Base-by-base conservation (phyloP, 2,888 invertebrate species). In the Scaptomyza tumidula region DNA sequence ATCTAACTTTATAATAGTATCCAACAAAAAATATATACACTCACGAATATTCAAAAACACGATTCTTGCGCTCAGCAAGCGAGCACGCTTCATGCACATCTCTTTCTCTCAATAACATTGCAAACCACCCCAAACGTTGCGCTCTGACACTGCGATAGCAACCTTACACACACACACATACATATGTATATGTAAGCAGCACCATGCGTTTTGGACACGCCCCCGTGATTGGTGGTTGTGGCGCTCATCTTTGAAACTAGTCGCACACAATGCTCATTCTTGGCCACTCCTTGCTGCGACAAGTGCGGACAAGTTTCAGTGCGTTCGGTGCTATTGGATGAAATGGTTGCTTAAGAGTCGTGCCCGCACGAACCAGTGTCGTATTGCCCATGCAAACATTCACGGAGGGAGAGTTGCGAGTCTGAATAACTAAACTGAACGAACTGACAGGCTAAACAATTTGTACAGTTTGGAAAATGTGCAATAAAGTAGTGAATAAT, bases 251-350 rank as follows among this genome's bases (percentile, higher is more conserved):
- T 75, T 52, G 68, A 63, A 64, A 33, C 46, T 31, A 70, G 44
- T 63, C 62, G 69, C 9, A 44, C 35, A 62, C 35, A 19, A 58
- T 62, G 72, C 74, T 62, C 67, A 55, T 67, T 62, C 64, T 76
- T 80, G 78, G 88, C 91, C 90, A 90, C 90, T 86, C 90, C 90
- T 89, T 76, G 75, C 75, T 76, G 75, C 75, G 68, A 79, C 76
- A 77, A 80, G 77, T 78, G 74, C 74, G 73, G 66, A 75, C 67
- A 78, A 72, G 74, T 71, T 90, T 91, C 77, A 92, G 92, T 92
- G 88, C 90, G 88, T 86, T 90, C 86, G 88, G 91, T 90, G 90
- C 90, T 89, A 92, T 91, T 92, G 92, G 89, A 90, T 88, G 89
- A 90, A 86, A 82, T 86, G 90, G 91, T 89, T 88, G 86, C 45